Conservation (phyloP, 2,797 vertebrate species). For the Enoplosus armatus region DNA sequence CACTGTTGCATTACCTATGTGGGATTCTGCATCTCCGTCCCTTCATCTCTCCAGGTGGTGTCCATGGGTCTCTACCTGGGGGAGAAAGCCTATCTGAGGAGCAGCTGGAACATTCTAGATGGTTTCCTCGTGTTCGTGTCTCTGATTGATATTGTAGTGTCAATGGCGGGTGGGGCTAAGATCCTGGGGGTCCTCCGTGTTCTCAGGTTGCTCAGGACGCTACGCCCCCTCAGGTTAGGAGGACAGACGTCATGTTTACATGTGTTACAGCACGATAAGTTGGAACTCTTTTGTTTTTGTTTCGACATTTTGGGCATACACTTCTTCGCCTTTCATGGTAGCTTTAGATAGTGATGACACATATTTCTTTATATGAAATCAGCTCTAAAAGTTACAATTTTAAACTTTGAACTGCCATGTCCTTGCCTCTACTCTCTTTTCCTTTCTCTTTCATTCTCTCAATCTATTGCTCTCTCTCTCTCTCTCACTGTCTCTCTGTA, state of each 20-base stretch:
- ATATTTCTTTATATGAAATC: no score
- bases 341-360: no score
- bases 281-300: neutral
- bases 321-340: neutral
- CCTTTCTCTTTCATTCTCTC: no score
- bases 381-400: no score
- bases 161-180: constrained; percentile 96
- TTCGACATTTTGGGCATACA: neutral
- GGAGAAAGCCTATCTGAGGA: constrained; percentile 93
- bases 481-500: neutral
- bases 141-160: constrained; percentile 96
- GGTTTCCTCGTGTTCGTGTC: constrained; percentile 98
- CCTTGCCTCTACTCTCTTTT: neutral
- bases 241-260: neutral
- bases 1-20: neutral
- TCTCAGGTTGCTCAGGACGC: constrained; percentile 92
- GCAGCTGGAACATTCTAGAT: constrained; percentile 97
- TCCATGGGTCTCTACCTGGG: constrained; percentile 96
- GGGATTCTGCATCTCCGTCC: constrained; percentile 6
- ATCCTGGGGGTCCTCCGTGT: constrained; percentile 97
- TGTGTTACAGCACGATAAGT: neutral
- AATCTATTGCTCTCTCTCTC: neutral
- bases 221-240: constrained; percentile 93
- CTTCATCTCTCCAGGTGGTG: constrained; percentile 87
- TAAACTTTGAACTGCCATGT: no score